These are phyloP conservation scores for Troides aeacus DNA, from an alignment of 2,888 invertebrate genomes.

Conservation along the genomic window DNA sequence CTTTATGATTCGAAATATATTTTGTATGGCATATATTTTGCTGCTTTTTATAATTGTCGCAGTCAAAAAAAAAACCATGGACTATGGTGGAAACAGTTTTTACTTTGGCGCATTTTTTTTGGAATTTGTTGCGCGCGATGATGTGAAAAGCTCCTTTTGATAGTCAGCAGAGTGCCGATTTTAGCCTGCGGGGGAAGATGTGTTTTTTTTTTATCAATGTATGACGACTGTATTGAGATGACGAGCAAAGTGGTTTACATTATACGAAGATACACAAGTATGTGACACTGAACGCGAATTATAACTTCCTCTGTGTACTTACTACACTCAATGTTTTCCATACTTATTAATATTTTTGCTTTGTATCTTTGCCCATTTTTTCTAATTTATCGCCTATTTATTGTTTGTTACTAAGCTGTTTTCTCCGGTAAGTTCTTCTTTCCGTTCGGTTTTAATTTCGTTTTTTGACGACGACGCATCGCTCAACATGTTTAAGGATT, in stretches of 20 bases:
- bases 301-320: slow-evolving; percentile 31
- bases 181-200: slow-evolving; percentile 14
- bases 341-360: slow-evolving; percentile 46
- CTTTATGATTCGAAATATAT: slow-evolving; percentile 33
- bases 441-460: slow-evolving; percentile 37
- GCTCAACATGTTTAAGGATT: slow-evolving; percentile 4
- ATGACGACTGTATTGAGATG: slow-evolving; percentile 10
- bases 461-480: slow-evolving; percentile 12
- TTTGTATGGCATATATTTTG: slow-evolving; percentile 71
- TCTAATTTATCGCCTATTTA: slow-evolving; percentile 38
- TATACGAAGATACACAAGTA: slow-evolving; percentile 73
- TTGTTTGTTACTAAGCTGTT: slow-evolving; percentile 30
- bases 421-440: slow-evolving; percentile 38
- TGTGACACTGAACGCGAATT: slow-evolving; percentile 44
- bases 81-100: slow-evolving; percentile 28
- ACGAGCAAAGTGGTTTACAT: slow-evolving; percentile 37
- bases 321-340: slow-evolving; percentile 47
- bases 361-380: slow-evolving; percentile 58
- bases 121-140: slow-evolving; percentile 67
- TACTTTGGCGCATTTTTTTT: slow-evolving; percentile 67
- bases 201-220: slow-evolving; percentile 11
- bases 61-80: slow-evolving; percentile 33
- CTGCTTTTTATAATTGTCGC: slow-evolving; percentile 67
- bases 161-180: slow-evolving; percentile 18
- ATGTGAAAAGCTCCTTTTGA: slow-evolving; percentile 38